Evolutionary conservation across 2,888 invertebrate genomes (phyloP), one percentile per base, ranked within the genome.

Genomic region (Pegoplata infirma): DNA sequence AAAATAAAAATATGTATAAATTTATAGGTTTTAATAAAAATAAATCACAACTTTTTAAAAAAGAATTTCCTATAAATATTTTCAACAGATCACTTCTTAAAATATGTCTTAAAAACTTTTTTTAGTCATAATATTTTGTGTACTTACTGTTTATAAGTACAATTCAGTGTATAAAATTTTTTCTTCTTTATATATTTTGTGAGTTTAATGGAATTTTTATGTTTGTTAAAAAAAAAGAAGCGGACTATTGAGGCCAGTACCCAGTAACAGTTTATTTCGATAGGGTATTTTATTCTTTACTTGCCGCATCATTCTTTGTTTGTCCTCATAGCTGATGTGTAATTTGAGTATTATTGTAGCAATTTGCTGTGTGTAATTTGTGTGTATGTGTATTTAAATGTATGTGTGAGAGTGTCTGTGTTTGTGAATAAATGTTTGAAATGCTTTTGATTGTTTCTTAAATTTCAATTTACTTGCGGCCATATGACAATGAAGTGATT

Each of bases 311-410:
- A 10, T 19, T 23, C 19, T n/a, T n/a, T 16, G 21, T 10, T 16
- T 12, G 7, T 63, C 0, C 19, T 12, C 16, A n/a, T n/a, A 40
- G 17, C 28, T 32, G 12, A 56, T 71, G 36, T 53, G 64, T 59
- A 76, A 64, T 69, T 76, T 58, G 63, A 73, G 73, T 66, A 58
- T 73, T 73, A 64, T 73, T 73, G 73, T 66, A 64, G 64, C 73
- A 64, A 73, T 73, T 73, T 73, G 58, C 64, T 58, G 73, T 51
- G 16, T 64, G 73, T 58, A 55, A 75, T 68, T 68, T 61, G 25
- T 68, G 47, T 59, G 19, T 36, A 25, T 58, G 16, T 58, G 32
- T n/a, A n/a, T 14, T 7, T 55, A 17, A 25, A n/a, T 56, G 19
- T 46, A 28, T 4, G 47, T 55, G 14, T n/a, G n/a, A n/a, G n/a